Base-by-base conservation (phyloP, 2,797 vertebrate genomes). In the Phrynocephalus forsythii region DNA sequence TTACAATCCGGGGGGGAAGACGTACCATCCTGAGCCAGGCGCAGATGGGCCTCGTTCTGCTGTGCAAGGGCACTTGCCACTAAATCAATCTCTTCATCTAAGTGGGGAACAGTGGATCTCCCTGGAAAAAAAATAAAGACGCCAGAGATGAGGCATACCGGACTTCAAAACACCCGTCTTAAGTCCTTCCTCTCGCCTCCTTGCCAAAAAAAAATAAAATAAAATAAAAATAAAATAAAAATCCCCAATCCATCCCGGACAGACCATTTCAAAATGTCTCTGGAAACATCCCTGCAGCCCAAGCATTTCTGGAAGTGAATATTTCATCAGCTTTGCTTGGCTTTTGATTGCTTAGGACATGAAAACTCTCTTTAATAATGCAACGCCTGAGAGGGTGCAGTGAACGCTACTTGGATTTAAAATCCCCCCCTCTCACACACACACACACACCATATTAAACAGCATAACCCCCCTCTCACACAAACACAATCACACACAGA, bases 11-110 rank as follows among this genome's bases (percentile, higher is more conserved):
- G 1, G 16, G 28, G 28, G 26, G 16, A 10, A 81, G 18, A 67
- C 89, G 0, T 96, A 98, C 97, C 97, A 91, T 96, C 88, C 83
- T 92, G 92, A 44, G 87, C 92, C 0, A 82, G 79, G 30, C 93
- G 92, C 3, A 95, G 94, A 60, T 11, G 75, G 93, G 96, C 92
- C 71, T 78, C 94, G 33, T 95, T 94, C 85, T 98, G 97, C 84
- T 96, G 96, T 44, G 96, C 96, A 80, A 98, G 96, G 89, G 98
- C 93, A 3, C 97, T 97, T 0, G 97, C 98, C 7, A 99, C 95
- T 80, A 97, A 92, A 95, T 99, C 98, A 0, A 99, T 99, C 91
- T 98, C 97, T 84, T 98, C 95, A 76, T 99, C 98, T 81, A 98
- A 92, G 83, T 97, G 96, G 60, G 97, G 97, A 88, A 95, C 86